Evolutionary conservation across 2,888 invertebrate genomes (phyloP), one percentile per base, ranked within the genome.

Genomic region (Lathronympha strigana): DNA sequence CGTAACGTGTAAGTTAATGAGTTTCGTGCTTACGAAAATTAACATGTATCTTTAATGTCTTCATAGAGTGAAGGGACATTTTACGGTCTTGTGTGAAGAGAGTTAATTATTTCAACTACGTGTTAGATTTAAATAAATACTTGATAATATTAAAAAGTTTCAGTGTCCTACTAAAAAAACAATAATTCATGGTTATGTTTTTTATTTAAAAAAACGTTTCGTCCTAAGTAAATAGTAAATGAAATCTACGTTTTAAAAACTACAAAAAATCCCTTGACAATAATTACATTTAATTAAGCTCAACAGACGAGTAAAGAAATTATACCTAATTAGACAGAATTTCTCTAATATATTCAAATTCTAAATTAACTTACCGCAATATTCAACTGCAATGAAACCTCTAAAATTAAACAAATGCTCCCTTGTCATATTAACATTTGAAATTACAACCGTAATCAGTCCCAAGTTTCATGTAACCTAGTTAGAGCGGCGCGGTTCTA

Each of bases 391-490:
- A 17, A 43, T 28, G 19, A 2, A 31, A 6, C 5, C 55, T n/a
- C 25, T 47, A 40, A 33, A 58, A 58, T 63, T 55, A 17, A 58
- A 63, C 49, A 51, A 63, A 57, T 31, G 55, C 55, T 63, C 55
- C 49, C 63, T 15, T 63, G 58, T 64, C 64, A 51, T 45, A 60
- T 60, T 64, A 64, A 60, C 36, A 53, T 60, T 64, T 51, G 53
- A 60, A 47, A 47, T 64, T 64, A 60, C 53, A 64, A 45, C 51
- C 51, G 60, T 64, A 64, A 64, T 64, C 58, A 60, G 53, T 60
- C 51, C 45, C 60, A 53, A 64, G 64, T 53, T 60, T 63, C 36
- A 19, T 45, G 64, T 64, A 60, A 60, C 64, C 21, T 36, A 60
- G 60, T 64, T 51, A 64, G 11, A 47, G 64, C 28, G 60, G n/a